These are phyloP conservation scores for Cheilosia pagana DNA, from an alignment of 2,888 invertebrate genomes.

Conservation along the genomic window DNA sequence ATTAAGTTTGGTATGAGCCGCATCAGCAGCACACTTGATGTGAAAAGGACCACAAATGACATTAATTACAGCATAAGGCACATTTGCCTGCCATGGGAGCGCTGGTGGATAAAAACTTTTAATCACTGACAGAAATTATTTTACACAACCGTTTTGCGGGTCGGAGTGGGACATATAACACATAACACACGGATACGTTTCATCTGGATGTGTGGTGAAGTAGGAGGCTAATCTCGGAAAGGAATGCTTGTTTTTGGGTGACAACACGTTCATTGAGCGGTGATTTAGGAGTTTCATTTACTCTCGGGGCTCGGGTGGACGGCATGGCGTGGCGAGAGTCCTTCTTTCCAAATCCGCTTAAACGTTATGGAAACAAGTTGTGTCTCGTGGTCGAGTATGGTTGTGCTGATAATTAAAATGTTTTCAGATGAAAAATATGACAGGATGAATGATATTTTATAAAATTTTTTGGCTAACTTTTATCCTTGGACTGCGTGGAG, in stretches of 20 bases:
- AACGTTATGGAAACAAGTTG: slow-evolving; percentile 81
- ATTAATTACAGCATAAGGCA: slow-evolving; percentile 70
- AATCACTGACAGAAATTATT: slow-evolving; percentile 77
- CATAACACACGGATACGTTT: neutral
- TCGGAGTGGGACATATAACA: neutral
- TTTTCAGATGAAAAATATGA: slow-evolving; percentile 58
- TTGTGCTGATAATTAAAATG: slow-evolving; percentile 70
- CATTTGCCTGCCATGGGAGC: slow-evolving; percentile 32
- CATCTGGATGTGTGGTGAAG: slow-evolving; percentile 28
- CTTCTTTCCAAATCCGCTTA: slow-evolving; percentile 80
- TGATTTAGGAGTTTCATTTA: slow-evolving; percentile 74
- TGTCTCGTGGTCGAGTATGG: slow-evolving; percentile 48
- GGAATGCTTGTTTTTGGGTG: slow-evolving; percentile 65
- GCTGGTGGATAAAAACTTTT: slow-evolving; percentile 71
- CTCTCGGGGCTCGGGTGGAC: slow-evolving; percentile 21
- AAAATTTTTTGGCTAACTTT: slow-evolving; percentile 2
- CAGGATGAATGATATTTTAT: slow-evolving; percentile 54
- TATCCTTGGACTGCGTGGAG: too few species aligned
- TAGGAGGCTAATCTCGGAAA: slow-evolving; percentile 53
- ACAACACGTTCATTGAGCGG: slow-evolving; percentile 74
- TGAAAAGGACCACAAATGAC: slow-evolving; percentile 73
- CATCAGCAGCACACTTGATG: slow-evolving; percentile 76
- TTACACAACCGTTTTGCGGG: slow-evolving; percentile 39
- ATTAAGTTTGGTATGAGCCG: slow-evolving; percentile 23
- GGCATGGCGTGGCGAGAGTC: slow-evolving; percentile 27